Percentiles rank a stretch among this genome's conserved stretches.
These are phyloP conservation scores for Orgyia antiqua DNA, from an alignment of 2,888 invertebrate genomes.

Conservation along the genomic window DNA sequence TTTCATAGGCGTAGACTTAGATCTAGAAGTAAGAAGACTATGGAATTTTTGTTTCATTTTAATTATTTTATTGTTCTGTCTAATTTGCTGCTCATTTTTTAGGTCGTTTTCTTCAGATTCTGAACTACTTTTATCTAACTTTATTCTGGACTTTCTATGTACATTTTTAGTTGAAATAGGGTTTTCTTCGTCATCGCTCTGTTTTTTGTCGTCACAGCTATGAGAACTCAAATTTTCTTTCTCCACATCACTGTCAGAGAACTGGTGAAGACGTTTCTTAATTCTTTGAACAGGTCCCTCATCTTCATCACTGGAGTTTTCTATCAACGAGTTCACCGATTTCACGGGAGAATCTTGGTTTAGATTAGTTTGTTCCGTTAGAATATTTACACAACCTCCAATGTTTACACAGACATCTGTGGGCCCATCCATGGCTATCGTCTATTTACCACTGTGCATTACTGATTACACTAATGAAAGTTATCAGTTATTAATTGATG, in stretches of 20 bases:
- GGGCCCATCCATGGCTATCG: background rate
- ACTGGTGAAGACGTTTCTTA: slow-evolving; percentile 35
- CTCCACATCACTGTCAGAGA: slow-evolving; percentile 51
- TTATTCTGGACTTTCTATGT: slow-evolving; percentile 21
- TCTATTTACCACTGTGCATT: too few relatives aligned
- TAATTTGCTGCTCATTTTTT: slow-evolving; percentile 38
- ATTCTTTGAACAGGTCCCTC: slow-evolving; percentile 19
- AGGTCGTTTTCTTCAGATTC: slow-evolving; percentile 20
- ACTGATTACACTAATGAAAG: too few relatives aligned
- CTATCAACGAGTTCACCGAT: slow-evolving; percentile 1
- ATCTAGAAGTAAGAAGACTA: slow-evolving; percentile 36
- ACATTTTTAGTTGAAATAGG: slow-evolving; percentile 12
- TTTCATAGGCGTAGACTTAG: slow-evolving; percentile 14
- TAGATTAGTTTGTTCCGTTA: slow-evolving; percentile 2
- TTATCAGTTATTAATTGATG: too few relatives aligned
- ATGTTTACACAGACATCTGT: background rate
- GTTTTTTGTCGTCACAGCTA: background rate
- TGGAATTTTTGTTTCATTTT: slow-evolving; percentile 57
- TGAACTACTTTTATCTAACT: slow-evolving; percentile 13
- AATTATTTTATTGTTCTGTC: slow-evolving; percentile 49
- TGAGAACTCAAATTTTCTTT: slow-evolving; percentile 18
- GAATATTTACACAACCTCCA: background rate
- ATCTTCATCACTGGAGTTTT: slow-evolving; percentile 28
- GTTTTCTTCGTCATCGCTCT: slow-evolving; percentile 11
- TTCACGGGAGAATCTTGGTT: slow-evolving; percentile 3